Evolutionary conservation across 2,113 vertebrate species (phyloP), one percentile per base, ranked within the genome.

Genomic region (Leptobrachium leishanense): DNA sequence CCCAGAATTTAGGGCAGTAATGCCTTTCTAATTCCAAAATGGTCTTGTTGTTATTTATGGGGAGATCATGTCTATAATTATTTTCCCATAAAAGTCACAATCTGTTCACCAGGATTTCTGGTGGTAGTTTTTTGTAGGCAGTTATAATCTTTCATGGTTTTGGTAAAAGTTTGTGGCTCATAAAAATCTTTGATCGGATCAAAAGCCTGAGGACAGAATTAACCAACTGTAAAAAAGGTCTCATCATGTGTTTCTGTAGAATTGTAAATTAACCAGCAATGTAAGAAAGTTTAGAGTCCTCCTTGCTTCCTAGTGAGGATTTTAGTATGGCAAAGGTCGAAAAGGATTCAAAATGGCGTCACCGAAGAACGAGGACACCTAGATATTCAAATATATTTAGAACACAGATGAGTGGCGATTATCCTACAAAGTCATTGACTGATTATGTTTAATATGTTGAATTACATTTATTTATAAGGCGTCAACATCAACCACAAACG

Each of bases 241-340:
- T 13, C 46, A 1, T 44, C 12, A 41, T 9, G 13, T 1, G 64
- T 76, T 62, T 55, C 74, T 44, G 67, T 76, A 20, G 74, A 2
- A 62, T 67, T 67, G 67, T 76, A 39, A 64, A 76, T 67, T 76
- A 54, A 20, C 66, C 50, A 64, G 55, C 74, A 31, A 20, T 13
- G 6, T 8, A 20, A 2, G 13, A 43, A 68, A 66, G 11, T 13
- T 7, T 41, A 13, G 15, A 62, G 15, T 12, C 8, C 9, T 62
- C 59, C 11, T 5, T 62, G 11, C 13, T 62, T 10, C n/a, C n/a
- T 62, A 5, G 11, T 62, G 11, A 13, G 3, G 59, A 5, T 15
- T 54, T 54, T 31, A 31, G 20, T 31, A 31, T 31, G 50, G n/a
- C 59, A 9, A 62, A 31, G 20, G 20, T 31, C 20, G n/a, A 13